Percentiles rank a stretch among this genome's conserved stretches.
Conservation (phyloP, 2,888 invertebrate genomes). For the Drosophila sordidapex region DNA sequence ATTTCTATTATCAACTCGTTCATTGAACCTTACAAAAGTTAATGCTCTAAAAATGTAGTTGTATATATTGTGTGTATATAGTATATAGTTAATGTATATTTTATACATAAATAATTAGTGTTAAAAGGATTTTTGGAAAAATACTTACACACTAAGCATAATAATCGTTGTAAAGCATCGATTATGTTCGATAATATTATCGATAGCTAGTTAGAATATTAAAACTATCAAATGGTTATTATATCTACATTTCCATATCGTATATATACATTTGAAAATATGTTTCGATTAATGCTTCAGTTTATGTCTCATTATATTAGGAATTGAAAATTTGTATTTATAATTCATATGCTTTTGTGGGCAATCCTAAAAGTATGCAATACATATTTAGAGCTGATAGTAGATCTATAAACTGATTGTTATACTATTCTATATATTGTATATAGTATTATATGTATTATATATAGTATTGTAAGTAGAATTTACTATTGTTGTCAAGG, state of each 20-base stretch:
- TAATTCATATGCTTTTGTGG: neutral
- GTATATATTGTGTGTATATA: neutral
- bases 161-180: neutral
- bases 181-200: neutral
- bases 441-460: no score
- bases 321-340: neutral
- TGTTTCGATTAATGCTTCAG: neutral
- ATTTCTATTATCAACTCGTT: neutral
- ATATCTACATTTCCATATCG: neutral
- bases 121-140: no score
- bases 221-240: neutral
- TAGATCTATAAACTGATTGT: neutral
- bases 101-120: neutral
- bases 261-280: neutral
- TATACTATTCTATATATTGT: neutral
- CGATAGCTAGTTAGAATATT: neutral
- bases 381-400: neutral
- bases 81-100: neutral
- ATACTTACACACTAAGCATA: fast-evolving
- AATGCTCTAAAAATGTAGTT: neutral
- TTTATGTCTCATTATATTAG: neutral
- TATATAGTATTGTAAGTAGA: neutral
- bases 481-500: neutral
- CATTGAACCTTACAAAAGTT: neutral
- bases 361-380: neutral